These are phyloP conservation scores for Callocephalon fimbriatum DNA, from an alignment of 2,113 vertebrate genomes.

Conservation along the genomic window DNA sequence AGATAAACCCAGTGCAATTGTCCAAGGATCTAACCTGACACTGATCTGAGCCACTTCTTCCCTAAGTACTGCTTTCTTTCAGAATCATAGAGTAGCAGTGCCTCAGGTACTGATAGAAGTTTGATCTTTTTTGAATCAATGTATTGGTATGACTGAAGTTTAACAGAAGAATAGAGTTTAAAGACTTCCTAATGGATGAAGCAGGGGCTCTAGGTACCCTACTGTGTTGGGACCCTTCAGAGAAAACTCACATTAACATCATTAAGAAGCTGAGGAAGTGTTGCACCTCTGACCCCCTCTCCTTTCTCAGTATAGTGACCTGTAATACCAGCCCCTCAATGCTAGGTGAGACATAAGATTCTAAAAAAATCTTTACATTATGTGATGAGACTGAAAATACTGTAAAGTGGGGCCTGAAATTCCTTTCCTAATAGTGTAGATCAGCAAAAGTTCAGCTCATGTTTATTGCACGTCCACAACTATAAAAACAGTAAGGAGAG, in stretches of 20 bases:
- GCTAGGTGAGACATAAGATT: neutral
- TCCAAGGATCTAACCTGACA: neutral
- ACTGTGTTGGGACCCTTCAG: neutral
- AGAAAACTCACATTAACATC: neutral
- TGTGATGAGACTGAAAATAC: neutral
- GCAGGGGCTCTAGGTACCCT: neutral
- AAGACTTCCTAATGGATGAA: neutral
- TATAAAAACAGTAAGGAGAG: neutral
- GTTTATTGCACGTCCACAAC: neutral
- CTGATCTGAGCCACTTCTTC: rapidly evolving
- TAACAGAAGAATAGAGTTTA: neutral
- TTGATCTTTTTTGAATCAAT: neutral
- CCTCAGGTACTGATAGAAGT: neutral
- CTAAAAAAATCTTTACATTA: neutral
- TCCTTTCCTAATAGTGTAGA: neutral
- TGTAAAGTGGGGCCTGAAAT: neutral
- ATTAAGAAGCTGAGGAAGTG: neutral
- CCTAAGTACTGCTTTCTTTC: neutral
- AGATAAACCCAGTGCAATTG: neutral
- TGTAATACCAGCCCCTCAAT: neutral
- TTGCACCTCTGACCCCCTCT: neutral
- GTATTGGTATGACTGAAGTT: neutral
- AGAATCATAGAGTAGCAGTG: neutral
- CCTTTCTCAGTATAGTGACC: neutral
- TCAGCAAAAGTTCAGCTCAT: neutral